Evolutionary conservation across 30 jellyfish, hydroid and myxozoan genomes (phyloP), one percentile per base, ranked within the genome.

Genomic region (Aurelia aurita): DNA sequence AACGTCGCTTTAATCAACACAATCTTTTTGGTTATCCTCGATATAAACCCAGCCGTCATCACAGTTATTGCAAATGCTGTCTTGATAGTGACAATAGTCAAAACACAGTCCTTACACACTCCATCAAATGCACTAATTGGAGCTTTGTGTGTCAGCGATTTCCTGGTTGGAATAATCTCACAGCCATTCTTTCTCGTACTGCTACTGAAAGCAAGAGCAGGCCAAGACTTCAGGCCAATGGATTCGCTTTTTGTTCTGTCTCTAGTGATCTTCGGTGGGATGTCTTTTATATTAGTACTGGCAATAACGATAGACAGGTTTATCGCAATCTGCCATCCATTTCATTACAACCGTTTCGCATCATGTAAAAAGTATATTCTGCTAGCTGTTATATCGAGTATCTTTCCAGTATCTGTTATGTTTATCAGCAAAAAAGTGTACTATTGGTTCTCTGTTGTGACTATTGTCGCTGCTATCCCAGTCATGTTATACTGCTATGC

Each of bases 111-210:
- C 11, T 62, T 74, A 14, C 86, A 74, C 27, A 19, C 73, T 8
- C 86, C 86, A 3, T 55, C 86, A 19, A 74, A 74, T 51, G 45
- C 51, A 15, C 73, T 74, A 8, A 53, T 74, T 10, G 72, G 73
- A 13, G 25, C 86, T 19, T 74, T 74, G 46, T 12, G 86, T 26
- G 28, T 74, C 7, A 74, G 73, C 31, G 86, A 74, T 54, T 44
- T 74, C 35, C 58, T 47, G 46, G 73, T 74, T 3, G 86, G 86
- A 20, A 3, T 74, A 7, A 15, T 74, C 25, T 51, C 67, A 19
- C 43, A 47, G 58, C 86, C 86, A 12, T 26, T 74, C n/a, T 49
- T 19, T 46, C 15, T 55, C 35, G 23, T 53, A 44, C 14, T 27
- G 72, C 58, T 74, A 13, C 2, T 66, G 25, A 22, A 10, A 15